These are phyloP conservation scores for Agrotis exclamationis DNA, from an alignment of 2,888 invertebrate genomes.

Conservation along the genomic window DNA sequence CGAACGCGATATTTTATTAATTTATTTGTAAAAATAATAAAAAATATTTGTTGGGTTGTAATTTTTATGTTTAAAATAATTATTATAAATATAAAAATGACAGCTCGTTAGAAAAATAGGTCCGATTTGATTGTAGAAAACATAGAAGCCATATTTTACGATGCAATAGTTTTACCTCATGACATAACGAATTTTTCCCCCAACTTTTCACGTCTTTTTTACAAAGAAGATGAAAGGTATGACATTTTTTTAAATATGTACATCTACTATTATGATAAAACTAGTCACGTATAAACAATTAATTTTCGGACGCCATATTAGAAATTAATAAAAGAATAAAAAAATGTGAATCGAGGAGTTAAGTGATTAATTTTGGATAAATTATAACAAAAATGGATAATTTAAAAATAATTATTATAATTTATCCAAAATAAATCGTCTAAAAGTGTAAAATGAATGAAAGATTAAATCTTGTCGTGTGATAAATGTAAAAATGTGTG, in stretches of 20 bases:
- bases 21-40: constrained; percentile 53
- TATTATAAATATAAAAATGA: constrained; percentile 22
- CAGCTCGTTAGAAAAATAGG: constrained; percentile 9
- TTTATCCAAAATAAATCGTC: constrained; percentile 44
- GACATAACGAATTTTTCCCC: constrained; percentile 67
- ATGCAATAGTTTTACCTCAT: constrained; percentile 70
- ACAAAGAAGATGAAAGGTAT: constrained; percentile 74
- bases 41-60: constrained; percentile 6
- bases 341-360: constrained; percentile 51
- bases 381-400: constrained; percentile 10
- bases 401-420: constrained; percentile 2
- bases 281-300: constrained; percentile 80
- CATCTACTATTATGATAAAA: constrained; percentile 73
- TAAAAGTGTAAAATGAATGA: constrained; percentile 52
- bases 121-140: constrained; percentile 45
- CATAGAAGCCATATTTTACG: constrained; percentile 43
- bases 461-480: constrained; percentile 78
- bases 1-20: constrained; percentile 43
- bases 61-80: constrained; percentile 25
- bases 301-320: constrained; percentile 77
- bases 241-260: constrained; percentile 46
- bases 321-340: constrained; percentile 64
- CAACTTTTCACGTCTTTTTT: constrained; percentile 79
- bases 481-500: constrained; percentile 79
- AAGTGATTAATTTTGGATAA: constrained; percentile 27